Evolutionary conservation across 2,113 vertebrate species (phyloP).

Genomic region (Equus quagga): DNA sequence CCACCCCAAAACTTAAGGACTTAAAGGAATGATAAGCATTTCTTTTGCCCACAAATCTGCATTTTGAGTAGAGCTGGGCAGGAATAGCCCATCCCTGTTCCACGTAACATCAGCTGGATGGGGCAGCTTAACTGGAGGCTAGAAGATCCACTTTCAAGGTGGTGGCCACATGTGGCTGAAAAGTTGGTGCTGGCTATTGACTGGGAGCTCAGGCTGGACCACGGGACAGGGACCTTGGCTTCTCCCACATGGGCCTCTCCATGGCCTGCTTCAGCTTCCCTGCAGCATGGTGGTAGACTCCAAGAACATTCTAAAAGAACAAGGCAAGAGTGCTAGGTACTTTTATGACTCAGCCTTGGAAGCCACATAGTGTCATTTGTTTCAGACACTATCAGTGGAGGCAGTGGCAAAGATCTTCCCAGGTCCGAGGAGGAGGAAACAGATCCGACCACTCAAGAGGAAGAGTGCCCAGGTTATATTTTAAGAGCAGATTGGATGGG

Average conservation of each 20-base stretch:
- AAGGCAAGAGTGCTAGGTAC: neutral
- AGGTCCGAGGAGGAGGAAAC: neutral
- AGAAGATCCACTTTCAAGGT: neutral
- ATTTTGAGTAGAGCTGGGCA: neutral
- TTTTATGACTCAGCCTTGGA: neutral
- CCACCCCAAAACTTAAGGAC: neutral
- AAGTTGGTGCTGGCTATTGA: neutral
- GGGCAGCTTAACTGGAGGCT: neutral
- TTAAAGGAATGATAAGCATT: neutral
- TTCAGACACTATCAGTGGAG: neutral
- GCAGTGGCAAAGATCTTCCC: neutral
- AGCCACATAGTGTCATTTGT: neutral
- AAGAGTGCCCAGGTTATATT: neutral
- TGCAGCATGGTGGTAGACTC: neutral
- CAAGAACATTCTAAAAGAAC: neutral
- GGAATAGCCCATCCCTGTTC: neutral
- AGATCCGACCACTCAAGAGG: neutral
- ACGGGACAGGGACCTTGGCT: accelerated
- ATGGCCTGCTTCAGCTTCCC: neutral
- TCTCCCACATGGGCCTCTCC: neutral
- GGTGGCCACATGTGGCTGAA: neutral
- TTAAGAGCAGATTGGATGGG: neutral
- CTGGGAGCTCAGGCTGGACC: neutral
- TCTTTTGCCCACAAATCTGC: neutral
- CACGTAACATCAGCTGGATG: too few relatives aligned